Conservation (phyloP, 2,797 vertebrate species). For the Sebastes melanostomus region DNA sequence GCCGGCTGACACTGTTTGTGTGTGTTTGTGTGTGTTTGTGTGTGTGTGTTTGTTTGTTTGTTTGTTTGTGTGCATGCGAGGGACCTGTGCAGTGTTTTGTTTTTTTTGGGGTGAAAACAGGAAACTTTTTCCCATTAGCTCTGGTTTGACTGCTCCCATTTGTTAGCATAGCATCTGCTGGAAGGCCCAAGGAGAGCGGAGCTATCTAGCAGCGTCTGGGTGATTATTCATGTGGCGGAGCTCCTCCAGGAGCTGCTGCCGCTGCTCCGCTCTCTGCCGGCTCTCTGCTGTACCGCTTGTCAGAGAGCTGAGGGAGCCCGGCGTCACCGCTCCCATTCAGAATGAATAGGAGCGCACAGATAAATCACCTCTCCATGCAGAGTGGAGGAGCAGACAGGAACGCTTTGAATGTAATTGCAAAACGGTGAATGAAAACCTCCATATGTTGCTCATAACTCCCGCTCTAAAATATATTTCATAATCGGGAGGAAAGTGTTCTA, state of each 20-base stretch:
- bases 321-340: slow-evolving; percentile 41
- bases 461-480: slow-evolving; percentile 25
- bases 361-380: slow-evolving; percentile 64
- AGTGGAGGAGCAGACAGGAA: slow-evolving; percentile 40
- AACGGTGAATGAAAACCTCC: slow-evolving; percentile 51
- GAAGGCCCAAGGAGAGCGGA: slow-evolving; percentile 70
- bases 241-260: slow-evolving; percentile 37
- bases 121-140: slow-evolving; percentile 68
- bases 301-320: slow-evolving; percentile 52
- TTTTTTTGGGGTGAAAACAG: slow-evolving; percentile 16
- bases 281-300: slow-evolving; percentile 47
- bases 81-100: not conserved
- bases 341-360: slow-evolving; percentile 52
- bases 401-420: slow-evolving; percentile 51
- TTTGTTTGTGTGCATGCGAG: slow-evolving; percentile 8
- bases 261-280: slow-evolving; percentile 28
- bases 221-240: slow-evolving; percentile 67
- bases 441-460: slow-evolving; percentile 44
- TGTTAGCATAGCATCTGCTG: slow-evolving; percentile 73
- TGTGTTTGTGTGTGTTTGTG: not conserved
- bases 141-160: slow-evolving; percentile 71
- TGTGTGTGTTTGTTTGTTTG: not conserved
- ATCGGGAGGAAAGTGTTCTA: slow-evolving; percentile 12
- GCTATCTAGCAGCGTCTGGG: slow-evolving; percentile 55
- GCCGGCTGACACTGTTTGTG: not conserved